Evolutionary conservation across 2,113 vertebrate species (phyloP).

Genomic region (Sus scrofa): DNA sequence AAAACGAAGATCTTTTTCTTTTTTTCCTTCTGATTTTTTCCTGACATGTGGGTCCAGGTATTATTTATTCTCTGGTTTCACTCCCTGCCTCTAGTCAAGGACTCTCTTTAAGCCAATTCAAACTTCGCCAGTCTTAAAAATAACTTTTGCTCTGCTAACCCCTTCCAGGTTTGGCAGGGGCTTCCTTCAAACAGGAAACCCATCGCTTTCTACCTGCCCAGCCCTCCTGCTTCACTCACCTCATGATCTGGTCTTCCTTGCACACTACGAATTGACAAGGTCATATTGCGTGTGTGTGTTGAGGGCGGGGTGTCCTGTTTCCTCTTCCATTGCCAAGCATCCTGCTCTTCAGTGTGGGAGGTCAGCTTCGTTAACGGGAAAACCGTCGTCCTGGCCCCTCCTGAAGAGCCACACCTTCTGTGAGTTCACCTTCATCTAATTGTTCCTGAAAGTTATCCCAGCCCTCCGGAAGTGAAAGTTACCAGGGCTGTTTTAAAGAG

Average conservation of each 20-base stretch:
- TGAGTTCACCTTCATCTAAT: background rate
- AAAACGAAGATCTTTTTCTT: conserved; percentile 39
- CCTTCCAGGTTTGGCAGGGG: conserved; percentile 59
- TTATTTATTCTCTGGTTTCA: conserved; percentile 74
- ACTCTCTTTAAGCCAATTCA: conserved; percentile 74
- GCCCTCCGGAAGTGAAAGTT: background rate
- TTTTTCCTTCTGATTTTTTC: conserved; percentile 43
- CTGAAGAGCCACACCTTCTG: background rate
- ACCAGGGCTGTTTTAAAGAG: background rate
- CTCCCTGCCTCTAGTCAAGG: conserved; percentile 61
- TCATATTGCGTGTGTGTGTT: background rate
- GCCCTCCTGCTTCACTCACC: background rate
- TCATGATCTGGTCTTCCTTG: background rate
- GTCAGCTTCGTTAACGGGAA: background rate
- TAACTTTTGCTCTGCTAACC: conserved; percentile 66
- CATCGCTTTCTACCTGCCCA: conserved; percentile 60
- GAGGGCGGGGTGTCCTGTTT: background rate
- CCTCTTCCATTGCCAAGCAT: background rate
- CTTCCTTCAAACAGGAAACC: conserved; percentile 62
- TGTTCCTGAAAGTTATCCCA: conserved; percentile 31
- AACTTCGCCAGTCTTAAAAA: conserved; percentile 77
- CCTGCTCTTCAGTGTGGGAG: background rate
- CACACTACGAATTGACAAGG: background rate
- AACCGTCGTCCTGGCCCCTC: background rate
- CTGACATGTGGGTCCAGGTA: conserved; percentile 67